A percentile compares a stretch with the other conserved stretches of the same genome.
Evolutionary conservation across 2,888 invertebrate species (phyloP).

Genomic region (Belgica antarctica): DNA sequence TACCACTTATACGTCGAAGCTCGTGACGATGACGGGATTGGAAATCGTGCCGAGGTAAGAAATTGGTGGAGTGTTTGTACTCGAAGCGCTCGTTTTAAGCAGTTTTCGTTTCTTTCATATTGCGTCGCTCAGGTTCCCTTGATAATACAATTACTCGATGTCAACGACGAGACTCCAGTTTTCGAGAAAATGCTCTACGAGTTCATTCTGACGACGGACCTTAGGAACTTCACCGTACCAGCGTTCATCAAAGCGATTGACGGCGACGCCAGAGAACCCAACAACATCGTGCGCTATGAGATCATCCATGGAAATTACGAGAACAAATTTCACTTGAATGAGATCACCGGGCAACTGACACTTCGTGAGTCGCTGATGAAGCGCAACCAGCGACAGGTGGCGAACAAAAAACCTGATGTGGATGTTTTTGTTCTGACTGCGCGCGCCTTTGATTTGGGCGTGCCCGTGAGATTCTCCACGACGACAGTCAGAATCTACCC

Average conservation of each 20-base stretch:
- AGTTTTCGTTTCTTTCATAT: neutral
- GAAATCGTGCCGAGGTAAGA: constrained; percentile 65
- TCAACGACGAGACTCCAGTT: constrained; percentile 82
- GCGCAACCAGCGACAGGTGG: constrained; percentile 58
- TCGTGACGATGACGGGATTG: constrained; percentile 79
- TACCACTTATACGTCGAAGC: constrained; percentile 82
- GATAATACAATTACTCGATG: constrained; percentile 71
- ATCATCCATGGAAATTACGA: constrained; percentile 73
- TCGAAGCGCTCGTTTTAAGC: neutral
- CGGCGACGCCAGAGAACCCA: constrained; percentile 77
- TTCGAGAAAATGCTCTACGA: constrained; percentile 79
- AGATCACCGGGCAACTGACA: constrained; percentile 70
- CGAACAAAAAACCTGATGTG: constrained; percentile 55
- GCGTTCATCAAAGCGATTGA: constrained; percentile 82
- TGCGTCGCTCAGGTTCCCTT: constrained; percentile 58
- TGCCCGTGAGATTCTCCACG: constrained; percentile 71
- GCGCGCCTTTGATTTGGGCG: constrained; percentile 80
- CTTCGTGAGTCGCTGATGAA: constrained; percentile 58
- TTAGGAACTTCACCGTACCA: constrained; percentile 71
- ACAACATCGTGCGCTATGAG: constrained; percentile 82
- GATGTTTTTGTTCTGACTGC: constrained; percentile 67
- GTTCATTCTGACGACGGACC: constrained; percentile 72
- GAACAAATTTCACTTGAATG: constrained; percentile 71
- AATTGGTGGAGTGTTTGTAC: neutral
- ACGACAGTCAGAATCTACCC: constrained; percentile 75